These are phyloP conservation scores for Diadromus collaris DNA, from an alignment of 2,888 invertebrate species.

Conservation along the genomic window DNA sequence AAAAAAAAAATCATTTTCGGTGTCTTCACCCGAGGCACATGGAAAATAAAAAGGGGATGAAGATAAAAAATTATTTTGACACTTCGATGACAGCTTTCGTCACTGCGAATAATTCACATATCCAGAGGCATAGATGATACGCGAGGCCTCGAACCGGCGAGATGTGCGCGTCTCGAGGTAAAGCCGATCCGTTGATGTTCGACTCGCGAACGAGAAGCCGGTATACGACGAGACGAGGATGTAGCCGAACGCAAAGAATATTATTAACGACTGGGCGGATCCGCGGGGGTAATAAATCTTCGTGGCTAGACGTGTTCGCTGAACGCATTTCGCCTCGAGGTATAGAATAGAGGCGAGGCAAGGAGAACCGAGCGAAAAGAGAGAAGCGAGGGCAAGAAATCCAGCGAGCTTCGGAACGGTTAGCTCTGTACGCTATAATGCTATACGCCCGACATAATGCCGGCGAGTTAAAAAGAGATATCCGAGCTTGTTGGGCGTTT, in stretches of 20 bases:
- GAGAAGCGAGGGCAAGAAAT: conserved; percentile 46
- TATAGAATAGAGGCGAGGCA: conserved; percentile 13
- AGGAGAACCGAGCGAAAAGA: conserved; percentile 18
- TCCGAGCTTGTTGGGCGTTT: conserved; percentile 30
- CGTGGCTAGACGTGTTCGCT: conserved; percentile 41
- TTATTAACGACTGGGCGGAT: conserved; percentile 61
- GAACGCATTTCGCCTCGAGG: conserved; percentile 48
- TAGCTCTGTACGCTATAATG: conserved; percentile 5
- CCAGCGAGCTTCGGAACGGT: conserved; percentile 37
- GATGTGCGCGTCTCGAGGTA: background rate
- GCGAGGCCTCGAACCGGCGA: too few relatives aligned
- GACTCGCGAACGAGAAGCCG: conserved; percentile 43
- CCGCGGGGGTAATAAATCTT: conserved; percentile 56
- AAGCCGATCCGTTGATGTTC: conserved; percentile 24
- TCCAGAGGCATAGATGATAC: too few relatives aligned
- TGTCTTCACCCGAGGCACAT: too few relatives aligned
- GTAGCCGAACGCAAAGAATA: conserved; percentile 55
- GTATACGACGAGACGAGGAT: conserved; percentile 30
- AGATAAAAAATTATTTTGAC: too few relatives aligned
- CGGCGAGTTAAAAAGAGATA: conserved; percentile 37
- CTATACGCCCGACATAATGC: conserved; percentile 30
- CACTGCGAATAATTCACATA: too few relatives aligned
- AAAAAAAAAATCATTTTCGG: too few relatives aligned
- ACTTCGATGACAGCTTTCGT: too few relatives aligned
- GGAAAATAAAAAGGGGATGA: too few relatives aligned